These are phyloP conservation scores for Homalodisca vitripennis DNA, from an alignment of 1,140 invertebrate genomes.

Conservation along the genomic window DNA sequence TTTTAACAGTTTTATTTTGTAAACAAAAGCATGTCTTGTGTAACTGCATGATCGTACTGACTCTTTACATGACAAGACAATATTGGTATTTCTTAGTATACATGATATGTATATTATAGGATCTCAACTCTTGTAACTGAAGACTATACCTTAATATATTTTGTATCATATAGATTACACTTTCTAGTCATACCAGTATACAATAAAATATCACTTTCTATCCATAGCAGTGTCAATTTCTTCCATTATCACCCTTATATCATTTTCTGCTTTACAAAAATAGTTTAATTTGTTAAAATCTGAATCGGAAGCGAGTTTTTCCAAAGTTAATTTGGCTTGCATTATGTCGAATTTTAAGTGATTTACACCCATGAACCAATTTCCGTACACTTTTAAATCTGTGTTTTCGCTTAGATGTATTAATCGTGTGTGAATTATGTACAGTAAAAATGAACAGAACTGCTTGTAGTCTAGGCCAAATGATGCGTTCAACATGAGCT, in stretches of 20 bases:
- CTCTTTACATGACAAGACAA: no score
- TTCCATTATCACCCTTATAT: neutral
- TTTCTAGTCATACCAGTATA: no score
- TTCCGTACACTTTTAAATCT: conserved; percentile 43
- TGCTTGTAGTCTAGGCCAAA: conserved; percentile 80
- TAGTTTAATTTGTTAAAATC: conserved; percentile 29
- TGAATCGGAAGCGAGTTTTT: conserved; percentile 1
- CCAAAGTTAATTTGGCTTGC: conserved; percentile 30
- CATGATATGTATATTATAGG: no score
- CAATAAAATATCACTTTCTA: neutral
- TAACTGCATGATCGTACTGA: no score
- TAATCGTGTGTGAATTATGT: conserved; percentile 59
- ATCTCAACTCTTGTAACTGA: no score
- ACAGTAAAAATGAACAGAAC: conserved; percentile 66
- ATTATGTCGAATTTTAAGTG: conserved; percentile 51
- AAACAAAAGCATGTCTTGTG: no score
- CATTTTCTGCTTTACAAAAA: neutral
- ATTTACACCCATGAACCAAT: conserved; percentile 47
- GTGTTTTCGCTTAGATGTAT: conserved; percentile 42
- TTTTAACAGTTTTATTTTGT: no score
- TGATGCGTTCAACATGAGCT: conserved; percentile 74
- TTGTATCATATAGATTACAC: no score
- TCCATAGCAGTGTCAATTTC: neutral
- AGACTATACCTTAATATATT: no score
- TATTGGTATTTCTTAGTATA: no score